Conservation (phyloP, 1,140 invertebrate genomes). For the Drosophila leontia region DNA sequence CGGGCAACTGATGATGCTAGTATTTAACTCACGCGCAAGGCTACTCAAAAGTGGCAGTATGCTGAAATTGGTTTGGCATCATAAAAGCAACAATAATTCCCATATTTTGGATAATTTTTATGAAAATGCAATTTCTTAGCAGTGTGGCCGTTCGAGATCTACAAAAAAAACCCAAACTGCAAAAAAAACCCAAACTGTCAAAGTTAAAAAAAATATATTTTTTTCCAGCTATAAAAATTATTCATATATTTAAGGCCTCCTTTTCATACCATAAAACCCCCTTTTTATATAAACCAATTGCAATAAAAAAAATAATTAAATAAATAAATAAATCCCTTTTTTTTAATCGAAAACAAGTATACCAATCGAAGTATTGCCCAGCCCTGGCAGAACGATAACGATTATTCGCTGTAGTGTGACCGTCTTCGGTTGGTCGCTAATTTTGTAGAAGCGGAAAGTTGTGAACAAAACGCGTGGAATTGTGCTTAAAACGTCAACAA, state of each 20-base stretch:
- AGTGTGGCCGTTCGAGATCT: background rate
- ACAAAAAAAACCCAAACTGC: background rate
- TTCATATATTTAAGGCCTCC: background rate
- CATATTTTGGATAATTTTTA: background rate
- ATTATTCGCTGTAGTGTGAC: constrained; percentile 30
- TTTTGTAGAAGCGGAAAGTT: constrained; percentile 45
- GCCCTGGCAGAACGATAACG: constrained; percentile 12
- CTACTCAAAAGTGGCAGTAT: background rate
- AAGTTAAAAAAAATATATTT: background rate
- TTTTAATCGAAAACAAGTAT: background rate
- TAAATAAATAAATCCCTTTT: background rate
- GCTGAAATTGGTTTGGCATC: background rate
- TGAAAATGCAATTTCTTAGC: background rate
- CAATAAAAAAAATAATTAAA: background rate
- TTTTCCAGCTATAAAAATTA: background rate
- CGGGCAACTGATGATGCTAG: no score
- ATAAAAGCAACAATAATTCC: background rate
- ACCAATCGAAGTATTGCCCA: background rate
- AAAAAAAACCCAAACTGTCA: background rate
- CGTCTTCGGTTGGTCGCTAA: constrained; percentile 38
- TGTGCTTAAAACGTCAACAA: constrained; percentile 61
- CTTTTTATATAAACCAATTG: background rate
- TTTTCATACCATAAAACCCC: accelerated
- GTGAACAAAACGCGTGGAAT: constrained; percentile 48
- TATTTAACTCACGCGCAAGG: background rate